Conservation (phyloP, 2,888 invertebrate genomes). For the Tromatobia lineatoria region DNA sequence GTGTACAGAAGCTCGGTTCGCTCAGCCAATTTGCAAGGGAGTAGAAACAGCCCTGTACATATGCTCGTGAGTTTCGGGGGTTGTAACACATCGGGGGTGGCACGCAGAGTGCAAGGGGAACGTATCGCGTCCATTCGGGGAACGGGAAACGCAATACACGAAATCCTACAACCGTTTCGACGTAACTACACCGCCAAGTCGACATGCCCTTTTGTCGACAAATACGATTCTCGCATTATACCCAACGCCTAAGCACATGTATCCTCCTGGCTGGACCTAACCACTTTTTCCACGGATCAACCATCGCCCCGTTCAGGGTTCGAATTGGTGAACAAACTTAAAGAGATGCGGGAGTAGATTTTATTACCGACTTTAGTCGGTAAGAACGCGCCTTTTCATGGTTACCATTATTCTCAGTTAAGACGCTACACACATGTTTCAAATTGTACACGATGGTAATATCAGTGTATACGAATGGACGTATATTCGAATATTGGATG, state of each 20-base stretch:
- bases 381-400: too few species aligned
- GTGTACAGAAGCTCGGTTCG: slow-evolving; percentile 32
- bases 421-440: too few species aligned
- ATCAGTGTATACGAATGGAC: too few species aligned
- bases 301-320: background rate
- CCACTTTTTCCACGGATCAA: background rate
- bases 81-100: slow-evolving; percentile 13
- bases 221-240: slow-evolving; percentile 6
- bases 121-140: background rate
- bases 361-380: too few species aligned
- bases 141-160: slow-evolving; percentile 13
- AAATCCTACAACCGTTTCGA: background rate
- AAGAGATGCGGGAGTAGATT: background rate
- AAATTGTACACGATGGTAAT: too few species aligned
- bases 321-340: background rate
- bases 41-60: slow-evolving; percentile 27
- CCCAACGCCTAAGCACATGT: background rate
- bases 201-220: slow-evolving; percentile 29
- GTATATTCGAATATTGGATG: too few species aligned
- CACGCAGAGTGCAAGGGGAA: background rate
- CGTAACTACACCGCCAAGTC: slow-evolving; percentile 5
- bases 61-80: slow-evolving; percentile 12
- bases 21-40: slow-evolving; percentile 48
- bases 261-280: background rate
- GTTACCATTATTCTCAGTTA: too few species aligned